Evolutionary conservation across 2,113 vertebrate species (phyloP).

Genomic region (Cygnus buccinator): DNA sequence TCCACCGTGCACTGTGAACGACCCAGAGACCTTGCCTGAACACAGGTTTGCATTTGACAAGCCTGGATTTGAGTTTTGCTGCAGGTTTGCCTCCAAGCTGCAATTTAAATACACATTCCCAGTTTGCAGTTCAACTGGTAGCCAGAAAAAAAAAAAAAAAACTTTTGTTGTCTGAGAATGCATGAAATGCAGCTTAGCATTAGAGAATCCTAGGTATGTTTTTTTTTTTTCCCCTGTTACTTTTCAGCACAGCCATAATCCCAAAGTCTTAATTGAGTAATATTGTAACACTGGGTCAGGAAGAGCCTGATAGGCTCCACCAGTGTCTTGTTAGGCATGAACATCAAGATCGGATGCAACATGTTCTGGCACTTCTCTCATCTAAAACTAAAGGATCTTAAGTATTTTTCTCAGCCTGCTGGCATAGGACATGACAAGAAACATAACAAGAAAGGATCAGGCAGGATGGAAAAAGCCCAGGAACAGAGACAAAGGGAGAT

Average conservation of each 20-base stretch:
- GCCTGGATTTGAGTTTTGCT: neutral
- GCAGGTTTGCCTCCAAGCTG: neutral
- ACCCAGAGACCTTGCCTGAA: neutral
- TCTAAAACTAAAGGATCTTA: neutral
- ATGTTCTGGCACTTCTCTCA: neutral
- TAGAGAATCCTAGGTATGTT: neutral
- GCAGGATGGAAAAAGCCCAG: neutral
- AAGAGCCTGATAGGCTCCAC: neutral
- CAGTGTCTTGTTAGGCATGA: neutral
- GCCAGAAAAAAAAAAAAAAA: neutral
- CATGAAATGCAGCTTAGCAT: neutral
- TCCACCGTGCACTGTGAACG: neutral
- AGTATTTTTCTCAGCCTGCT: constrained; percentile 2
- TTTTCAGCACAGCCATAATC: neutral
- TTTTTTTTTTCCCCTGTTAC: neutral
- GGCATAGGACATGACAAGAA: neutral
- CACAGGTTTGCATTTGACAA: neutral
- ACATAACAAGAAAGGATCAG: neutral
- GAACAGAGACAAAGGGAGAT: neutral
- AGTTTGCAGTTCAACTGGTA: neutral
- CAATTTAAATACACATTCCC: neutral
- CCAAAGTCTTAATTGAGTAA: neutral
- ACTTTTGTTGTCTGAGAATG: neutral
- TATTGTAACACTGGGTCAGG: neutral
- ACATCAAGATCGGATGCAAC: constrained; percentile 19